Percentiles rank a stretch among this genome's conserved stretches.
These are phyloP conservation scores for Hemithea aestivaria DNA, from an alignment of 2,888 invertebrate genomes.

Conservation along the genomic window DNA sequence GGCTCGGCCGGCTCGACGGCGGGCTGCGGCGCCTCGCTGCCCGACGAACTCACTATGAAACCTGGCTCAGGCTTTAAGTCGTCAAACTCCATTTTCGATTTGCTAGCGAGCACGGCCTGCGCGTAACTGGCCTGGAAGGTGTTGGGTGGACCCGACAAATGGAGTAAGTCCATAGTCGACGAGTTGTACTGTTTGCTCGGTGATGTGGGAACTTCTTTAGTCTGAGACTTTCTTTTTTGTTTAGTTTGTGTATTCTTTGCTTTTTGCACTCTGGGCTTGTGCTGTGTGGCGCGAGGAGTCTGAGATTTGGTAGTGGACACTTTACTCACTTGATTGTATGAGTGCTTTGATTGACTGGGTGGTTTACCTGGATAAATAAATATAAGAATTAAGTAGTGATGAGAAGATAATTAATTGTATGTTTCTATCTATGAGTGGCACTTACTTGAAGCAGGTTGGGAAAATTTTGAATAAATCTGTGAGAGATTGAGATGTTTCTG, in stretches of 20 bases:
- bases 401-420: no score
- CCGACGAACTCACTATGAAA: slow-evolving; percentile 58
- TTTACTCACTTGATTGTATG: slow-evolving; percentile 77
- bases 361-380: slow-evolving; percentile 58
- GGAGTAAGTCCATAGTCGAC: slow-evolving; percentile 43
- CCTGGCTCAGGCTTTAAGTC: slow-evolving; percentile 57
- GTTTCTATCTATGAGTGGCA: background rate
- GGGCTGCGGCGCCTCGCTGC: slow-evolving; percentile 42
- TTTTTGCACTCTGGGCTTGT: slow-evolving; percentile 55
- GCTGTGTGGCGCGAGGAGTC: slow-evolving; percentile 43
- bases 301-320: slow-evolving; percentile 73
- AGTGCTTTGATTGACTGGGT: slow-evolving; percentile 71
- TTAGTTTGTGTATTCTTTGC: slow-evolving; percentile 38
- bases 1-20: slow-evolving; percentile 59
- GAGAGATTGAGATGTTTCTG: slow-evolving; percentile 74
- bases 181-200: slow-evolving; percentile 55
- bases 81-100: slow-evolving; percentile 59
- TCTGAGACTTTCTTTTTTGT: slow-evolving; percentile 54
- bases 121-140: slow-evolving; percentile 73
- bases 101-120: slow-evolving; percentile 59
- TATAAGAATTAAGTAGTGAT: slow-evolving; percentile 3
- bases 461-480: slow-evolving; percentile 71
- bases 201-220: slow-evolving; percentile 47
- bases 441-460: slow-evolving; percentile 68
- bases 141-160: slow-evolving; percentile 61